phyloP scores from a whole-genome alignment of 2,797 vertebrate species.

The Tamandua tetradactyla region DNA sequence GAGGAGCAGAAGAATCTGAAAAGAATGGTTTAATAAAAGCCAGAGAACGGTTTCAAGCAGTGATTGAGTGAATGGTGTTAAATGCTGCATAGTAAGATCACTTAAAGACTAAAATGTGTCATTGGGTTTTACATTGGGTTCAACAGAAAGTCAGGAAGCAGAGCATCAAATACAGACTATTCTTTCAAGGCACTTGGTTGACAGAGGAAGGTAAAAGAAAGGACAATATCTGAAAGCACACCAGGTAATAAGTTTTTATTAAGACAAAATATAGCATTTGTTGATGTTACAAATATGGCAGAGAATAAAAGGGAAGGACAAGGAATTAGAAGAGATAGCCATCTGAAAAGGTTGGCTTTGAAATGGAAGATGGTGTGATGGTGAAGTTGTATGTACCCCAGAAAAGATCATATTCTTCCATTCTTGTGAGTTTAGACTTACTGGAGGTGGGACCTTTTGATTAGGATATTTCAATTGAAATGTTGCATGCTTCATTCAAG shows the following conservation, averaged over 20 bases:
- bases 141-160: background rate
- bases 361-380: background rate
- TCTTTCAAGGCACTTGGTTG: background rate
- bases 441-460: too few relatives aligned
- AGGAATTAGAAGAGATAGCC: background rate
- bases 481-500: too few relatives aligned
- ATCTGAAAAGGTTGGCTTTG: slow-evolving; percentile 3
- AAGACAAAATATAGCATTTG: background rate
- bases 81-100: background rate
- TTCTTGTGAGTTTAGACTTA: too few relatives aligned
- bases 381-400: too few relatives aligned
- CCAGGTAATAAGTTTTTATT: background rate
- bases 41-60: background rate
- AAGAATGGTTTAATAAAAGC: slow-evolving; percentile 7
- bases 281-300: slow-evolving; percentile 14
- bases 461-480: too few relatives aligned
- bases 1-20: background rate
- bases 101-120: background rate
- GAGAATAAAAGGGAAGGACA: background rate
- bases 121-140: background rate
- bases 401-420: too few relatives aligned
- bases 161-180: background rate
- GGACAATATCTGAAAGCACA: background rate
- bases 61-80: background rate
- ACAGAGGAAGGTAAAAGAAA: background rate